Percentiles rank a stretch among this genome's conserved stretches.
Evolutionary conservation across 2,888 invertebrate species (phyloP).

Genomic region (Acronicta alni): DNA sequence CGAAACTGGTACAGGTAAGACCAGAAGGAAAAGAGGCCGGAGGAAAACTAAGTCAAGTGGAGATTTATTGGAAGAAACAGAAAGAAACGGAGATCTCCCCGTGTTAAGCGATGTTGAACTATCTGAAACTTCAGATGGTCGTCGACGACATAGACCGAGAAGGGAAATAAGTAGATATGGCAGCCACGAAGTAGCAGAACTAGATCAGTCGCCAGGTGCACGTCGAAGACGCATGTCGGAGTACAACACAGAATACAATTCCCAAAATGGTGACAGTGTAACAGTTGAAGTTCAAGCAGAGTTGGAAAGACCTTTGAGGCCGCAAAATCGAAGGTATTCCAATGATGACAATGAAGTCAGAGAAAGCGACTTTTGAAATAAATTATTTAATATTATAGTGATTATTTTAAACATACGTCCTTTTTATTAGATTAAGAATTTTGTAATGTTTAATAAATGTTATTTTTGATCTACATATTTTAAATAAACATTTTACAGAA

Average conservation of each 20-base stretch:
- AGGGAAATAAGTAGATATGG: constrained; percentile 75
- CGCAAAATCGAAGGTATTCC: constrained; percentile 76
- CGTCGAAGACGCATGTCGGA: constrained; percentile 82
- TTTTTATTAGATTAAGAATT: constrained; percentile 16
- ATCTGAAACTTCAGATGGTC: constrained; percentile 66
- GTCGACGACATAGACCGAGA: constrained; percentile 67
- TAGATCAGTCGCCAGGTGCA: constrained; percentile 83
- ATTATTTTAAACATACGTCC: background rate
- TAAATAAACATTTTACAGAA: no score
- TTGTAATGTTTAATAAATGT: constrained; percentile 22
- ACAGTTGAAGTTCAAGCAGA: constrained; percentile 79
- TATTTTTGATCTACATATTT: background rate
- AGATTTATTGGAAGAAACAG: constrained; percentile 84
- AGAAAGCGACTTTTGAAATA: constrained; percentile 81
- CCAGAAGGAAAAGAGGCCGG: constrained; percentile 77
- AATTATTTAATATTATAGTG: constrained; percentile 19
- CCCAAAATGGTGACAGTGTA: constrained; percentile 60
- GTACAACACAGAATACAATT: constrained; percentile 61
- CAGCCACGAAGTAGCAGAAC: constrained; percentile 83
- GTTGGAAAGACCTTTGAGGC: constrained; percentile 71
- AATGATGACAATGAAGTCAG: constrained; percentile 80
- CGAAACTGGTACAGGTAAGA: constrained; percentile 82
- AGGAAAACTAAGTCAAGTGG: constrained; percentile 88
- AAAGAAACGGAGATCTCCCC: constrained; percentile 78
- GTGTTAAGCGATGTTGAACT: constrained; percentile 75